Evolutionary conservation across 2,888 invertebrate genomes (phyloP).

Genomic region (Conomelus anceps): DNA sequence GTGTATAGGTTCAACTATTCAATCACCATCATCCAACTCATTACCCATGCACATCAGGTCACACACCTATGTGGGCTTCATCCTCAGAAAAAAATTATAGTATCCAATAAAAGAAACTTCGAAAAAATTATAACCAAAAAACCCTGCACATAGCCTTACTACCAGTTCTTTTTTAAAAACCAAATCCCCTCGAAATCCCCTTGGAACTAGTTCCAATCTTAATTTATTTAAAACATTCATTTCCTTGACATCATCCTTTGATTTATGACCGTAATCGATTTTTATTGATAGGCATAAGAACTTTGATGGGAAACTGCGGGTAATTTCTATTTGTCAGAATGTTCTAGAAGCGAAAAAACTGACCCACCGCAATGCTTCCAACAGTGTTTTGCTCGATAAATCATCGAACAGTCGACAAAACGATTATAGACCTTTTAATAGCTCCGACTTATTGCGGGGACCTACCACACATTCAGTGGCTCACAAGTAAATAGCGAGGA

Average conservation of each 20-base stretch:
- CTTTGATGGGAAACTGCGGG: not conserved
- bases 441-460: not conserved
- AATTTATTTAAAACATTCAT: not conserved
- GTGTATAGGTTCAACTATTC: no score
- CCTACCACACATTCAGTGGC: not conserved
- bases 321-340: not conserved
- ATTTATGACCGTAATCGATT: not conserved
- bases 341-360: not conserved
- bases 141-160: no score
- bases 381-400: not conserved
- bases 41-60: no score
- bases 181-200: no score
- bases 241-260: not conserved
- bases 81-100: no score
- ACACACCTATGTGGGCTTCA: no score
- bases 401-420: not conserved
- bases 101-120: no score
- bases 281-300: not conserved
- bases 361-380: not conserved
- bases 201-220: not conserved
- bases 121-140: no score
- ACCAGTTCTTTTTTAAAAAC: no score
- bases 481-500: not conserved
- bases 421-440: not conserved
- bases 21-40: no score